These are phyloP conservation scores for Melanotaenia parkinsoni DNA, from an alignment of 2,797 vertebrate genomes.

Conservation along the genomic window DNA sequence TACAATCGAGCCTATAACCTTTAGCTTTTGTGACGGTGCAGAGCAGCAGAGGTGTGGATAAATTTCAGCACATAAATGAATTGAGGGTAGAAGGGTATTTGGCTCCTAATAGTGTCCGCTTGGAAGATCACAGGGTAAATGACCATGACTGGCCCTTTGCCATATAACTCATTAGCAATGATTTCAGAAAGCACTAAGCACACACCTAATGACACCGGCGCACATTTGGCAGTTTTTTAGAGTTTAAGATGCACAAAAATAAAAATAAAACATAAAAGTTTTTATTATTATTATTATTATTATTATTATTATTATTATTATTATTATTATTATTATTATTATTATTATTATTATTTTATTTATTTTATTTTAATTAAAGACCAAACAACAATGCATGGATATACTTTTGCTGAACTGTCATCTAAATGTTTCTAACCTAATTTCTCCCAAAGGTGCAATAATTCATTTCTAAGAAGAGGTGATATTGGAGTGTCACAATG, in stretches of 20 bases:
- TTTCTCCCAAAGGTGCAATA: slow-evolving; percentile 67
- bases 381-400: slow-evolving; percentile 18
- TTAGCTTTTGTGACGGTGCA: slow-evolving; percentile 30
- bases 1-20: slow-evolving; percentile 56
- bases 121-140: slow-evolving; percentile 68
- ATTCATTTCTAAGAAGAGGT: slow-evolving; percentile 75
- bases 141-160: slow-evolving; percentile 60
- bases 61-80: slow-evolving; percentile 66
- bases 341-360: background rate
- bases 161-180: slow-evolving; percentile 75
- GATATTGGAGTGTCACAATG: slow-evolving; percentile 75
- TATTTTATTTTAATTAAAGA: too few relatives aligned
- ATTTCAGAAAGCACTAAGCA: slow-evolving; percentile 27
- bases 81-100: slow-evolving; percentile 56
- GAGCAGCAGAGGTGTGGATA: slow-evolving; percentile 50
- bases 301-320: background rate
- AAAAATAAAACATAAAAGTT: background rate
- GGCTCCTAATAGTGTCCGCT: slow-evolving; percentile 54
- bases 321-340: background rate
- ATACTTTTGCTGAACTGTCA: slow-evolving; percentile 40
- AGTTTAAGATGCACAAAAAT: slow-evolving; percentile 14
- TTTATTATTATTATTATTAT: background rate
- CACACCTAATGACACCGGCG: slow-evolving; percentile 22
- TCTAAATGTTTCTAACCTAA: slow-evolving; percentile 56
- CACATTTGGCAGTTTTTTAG: slow-evolving; percentile 24